Conservation (phyloP, 2,888 invertebrate species). For the Trichopoda pennipes region DNA sequence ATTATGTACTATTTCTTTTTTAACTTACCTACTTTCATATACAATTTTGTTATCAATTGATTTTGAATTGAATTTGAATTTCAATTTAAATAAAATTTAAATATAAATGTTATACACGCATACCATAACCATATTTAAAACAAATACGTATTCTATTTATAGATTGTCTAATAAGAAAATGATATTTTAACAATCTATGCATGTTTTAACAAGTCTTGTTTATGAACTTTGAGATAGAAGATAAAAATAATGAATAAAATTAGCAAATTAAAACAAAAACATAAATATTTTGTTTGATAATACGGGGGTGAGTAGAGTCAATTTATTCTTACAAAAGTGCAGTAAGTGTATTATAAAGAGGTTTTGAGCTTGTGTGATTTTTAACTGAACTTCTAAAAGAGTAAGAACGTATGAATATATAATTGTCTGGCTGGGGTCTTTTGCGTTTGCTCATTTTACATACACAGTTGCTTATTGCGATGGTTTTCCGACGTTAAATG, state of each 20-base stretch:
- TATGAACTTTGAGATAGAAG: conserved; percentile 2
- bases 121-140: background rate
- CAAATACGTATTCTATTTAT: conserved; percentile 29
- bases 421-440: too few relatives aligned
- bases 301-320: too few relatives aligned
- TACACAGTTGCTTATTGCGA: too few relatives aligned
- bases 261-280: background rate
- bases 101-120: too few relatives aligned
- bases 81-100: conserved; percentile 9
- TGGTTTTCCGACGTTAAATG: too few relatives aligned
- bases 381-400: too few relatives aligned
- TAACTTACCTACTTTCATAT: background rate
- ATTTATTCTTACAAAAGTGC: background rate
- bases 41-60: conserved; percentile 47
- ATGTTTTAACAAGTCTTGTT: conserved; percentile 22
- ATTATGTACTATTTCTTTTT: conserved; percentile 6
- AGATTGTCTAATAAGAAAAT: conserved; percentile 25
- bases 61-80: conserved; percentile 48
- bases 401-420: too few relatives aligned
- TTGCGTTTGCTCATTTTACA: too few relatives aligned
- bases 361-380: too few relatives aligned
- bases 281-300: background rate
- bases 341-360: too few relatives aligned
- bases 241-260: background rate
- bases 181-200: background rate